Evolutionary conservation across 2,888 invertebrate genomes (phyloP).

Genomic region (Eristalis arbustorum): DNA sequence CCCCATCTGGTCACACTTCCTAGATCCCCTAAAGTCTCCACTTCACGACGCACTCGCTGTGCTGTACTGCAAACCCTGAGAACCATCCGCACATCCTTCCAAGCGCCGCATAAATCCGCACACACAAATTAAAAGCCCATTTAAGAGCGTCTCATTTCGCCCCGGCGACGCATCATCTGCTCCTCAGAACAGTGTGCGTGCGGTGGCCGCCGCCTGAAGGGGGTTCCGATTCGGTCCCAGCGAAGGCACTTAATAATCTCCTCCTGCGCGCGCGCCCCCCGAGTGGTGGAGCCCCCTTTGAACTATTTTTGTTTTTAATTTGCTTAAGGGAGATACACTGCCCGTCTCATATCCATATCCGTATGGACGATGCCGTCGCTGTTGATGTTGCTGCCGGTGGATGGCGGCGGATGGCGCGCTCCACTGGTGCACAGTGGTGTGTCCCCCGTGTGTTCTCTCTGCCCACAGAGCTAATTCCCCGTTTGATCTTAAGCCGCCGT

Average conservation of each 20-base stretch:
- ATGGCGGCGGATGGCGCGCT: conserved; percentile 40
- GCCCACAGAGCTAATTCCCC: conserved; percentile 66
- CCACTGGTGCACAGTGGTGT: conserved; percentile 30
- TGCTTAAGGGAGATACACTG: conserved; percentile 52
- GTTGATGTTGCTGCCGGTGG: conserved; percentile 40
- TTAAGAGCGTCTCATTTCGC: conserved; percentile 6
- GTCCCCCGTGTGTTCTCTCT: conserved; percentile 60
- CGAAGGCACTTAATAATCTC: conserved; percentile 61
- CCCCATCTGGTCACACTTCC: too few species aligned
- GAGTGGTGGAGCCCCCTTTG: conserved; percentile 34
- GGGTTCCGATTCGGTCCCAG: background rate
- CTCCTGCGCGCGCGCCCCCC: conserved; percentile 22
- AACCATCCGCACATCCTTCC: background rate
- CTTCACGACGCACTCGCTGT: too few species aligned
- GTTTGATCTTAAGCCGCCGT: conserved; percentile 68
- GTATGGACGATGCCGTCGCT: conserved; percentile 1
- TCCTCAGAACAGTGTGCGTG: background rate
- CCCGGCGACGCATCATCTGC: conserved; percentile 41
- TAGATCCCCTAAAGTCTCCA: too few species aligned
- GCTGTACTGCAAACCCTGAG: background rate
- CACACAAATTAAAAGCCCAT: conserved; percentile 38
- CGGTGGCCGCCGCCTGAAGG: background rate
- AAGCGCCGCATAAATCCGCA: conserved; percentile 23
- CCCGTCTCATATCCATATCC: background rate
- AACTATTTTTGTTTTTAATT: conserved; percentile 66